These are phyloP conservation scores for pig (Sus scrofa) DNA, from an alignment of 2,113 vertebrate species.

Conservation along the genomic window T2T-Sscrofa CM000830.6:131900501-131901000, in stretches of 20 bases:
- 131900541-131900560: not conserved
- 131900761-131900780: not conserved
- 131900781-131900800: not conserved
- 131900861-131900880: conserved; percentile 46
- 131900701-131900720: not conserved
- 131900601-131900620: not conserved
- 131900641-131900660: not conserved
- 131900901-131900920: conserved; percentile 21
- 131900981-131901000: conserved; percentile 69
- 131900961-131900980: conserved; percentile 71
- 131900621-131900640: not conserved
- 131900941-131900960: conserved; percentile 73
- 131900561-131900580: not conserved
- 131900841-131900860: conserved; percentile 57
- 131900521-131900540: not conserved
- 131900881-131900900: conserved; percentile 26
- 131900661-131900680: not conserved
- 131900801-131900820: not conserved
- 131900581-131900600: not conserved
- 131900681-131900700: not conserved
- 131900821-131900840: conserved; percentile 46
- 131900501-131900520: not conserved
- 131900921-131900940: conserved; percentile 70
- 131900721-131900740: not conserved
- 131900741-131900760: not conserved